Evolutionary conservation across 2,797 vertebrate species (phyloP).

Genomic region (Alca torda): DNA sequence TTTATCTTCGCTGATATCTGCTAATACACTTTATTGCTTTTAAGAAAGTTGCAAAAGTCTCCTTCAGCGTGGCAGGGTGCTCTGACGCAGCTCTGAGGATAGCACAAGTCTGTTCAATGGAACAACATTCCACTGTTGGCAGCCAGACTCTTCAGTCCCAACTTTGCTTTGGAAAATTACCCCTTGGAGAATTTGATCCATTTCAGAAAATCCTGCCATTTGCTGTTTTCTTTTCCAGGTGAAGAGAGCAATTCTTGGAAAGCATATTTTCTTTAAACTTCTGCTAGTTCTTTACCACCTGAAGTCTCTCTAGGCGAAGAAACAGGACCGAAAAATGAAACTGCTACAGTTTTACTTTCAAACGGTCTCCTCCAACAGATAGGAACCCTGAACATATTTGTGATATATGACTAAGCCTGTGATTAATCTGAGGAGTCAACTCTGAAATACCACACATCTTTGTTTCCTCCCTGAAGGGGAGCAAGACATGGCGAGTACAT

Average conservation of each 20-base stretch:
- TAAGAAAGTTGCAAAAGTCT: neutral
- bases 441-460: slow-evolving; percentile 36
- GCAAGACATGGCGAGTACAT: neutral
- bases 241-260: neutral
- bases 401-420: slow-evolving; percentile 44
- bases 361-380: neutral
- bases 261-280: neutral
- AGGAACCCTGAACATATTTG: slow-evolving; percentile 22
- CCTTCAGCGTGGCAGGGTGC: neutral
- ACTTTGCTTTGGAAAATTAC: neutral
- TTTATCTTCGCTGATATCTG: neutral
- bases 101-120: neutral
- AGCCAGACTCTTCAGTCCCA: neutral
- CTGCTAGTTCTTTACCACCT: neutral
- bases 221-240: neutral
- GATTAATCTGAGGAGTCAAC: slow-evolving; percentile 52
- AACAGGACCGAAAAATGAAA: slow-evolving; percentile 1
- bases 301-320: neutral
- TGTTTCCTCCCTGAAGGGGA: neutral
- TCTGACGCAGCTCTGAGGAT: neutral
- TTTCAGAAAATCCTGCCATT: neutral
- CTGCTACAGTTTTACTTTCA: neutral
- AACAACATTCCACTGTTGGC: neutral
- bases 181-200: neutral
- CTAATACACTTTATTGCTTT: neutral